phyloP scores from a whole-genome alignment of 2,888 invertebrate genomes.

The Dolichomitus sp. region DNA sequence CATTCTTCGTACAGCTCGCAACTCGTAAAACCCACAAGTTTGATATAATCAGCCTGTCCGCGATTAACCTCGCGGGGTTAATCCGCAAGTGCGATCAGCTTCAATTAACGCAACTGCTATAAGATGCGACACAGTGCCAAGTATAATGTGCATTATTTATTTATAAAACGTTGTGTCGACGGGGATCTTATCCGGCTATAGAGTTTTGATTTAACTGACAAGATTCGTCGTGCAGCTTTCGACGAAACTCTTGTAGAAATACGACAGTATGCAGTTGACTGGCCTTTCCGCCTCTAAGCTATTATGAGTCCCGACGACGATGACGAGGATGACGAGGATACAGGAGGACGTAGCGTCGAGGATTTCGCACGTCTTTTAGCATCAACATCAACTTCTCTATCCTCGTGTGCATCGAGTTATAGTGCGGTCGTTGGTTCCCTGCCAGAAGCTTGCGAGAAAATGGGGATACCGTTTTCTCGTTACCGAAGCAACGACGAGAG shows the following conservation, averaged over 20 bases:
- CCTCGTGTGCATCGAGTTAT: slow-evolving; percentile 22
- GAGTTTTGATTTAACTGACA: slow-evolving; percentile 34
- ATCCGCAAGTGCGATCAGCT: slow-evolving; percentile 50
- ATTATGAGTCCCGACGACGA: slow-evolving; percentile 27
- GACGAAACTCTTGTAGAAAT: neutral
- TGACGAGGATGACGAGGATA: slow-evolving; percentile 45
- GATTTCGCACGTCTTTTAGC: slow-evolving; percentile 41
- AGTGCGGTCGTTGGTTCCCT: neutral
- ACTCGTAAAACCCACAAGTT: slow-evolving; percentile 16
- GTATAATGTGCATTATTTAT: slow-evolving; percentile 36
- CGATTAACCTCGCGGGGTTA: slow-evolving; percentile 58
- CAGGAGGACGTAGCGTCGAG: slow-evolving; percentile 12
- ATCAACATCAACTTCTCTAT: neutral
- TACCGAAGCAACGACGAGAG: slow-evolving; percentile 19
- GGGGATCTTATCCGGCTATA: slow-evolving; percentile 9
- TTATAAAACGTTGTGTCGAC: neutral
- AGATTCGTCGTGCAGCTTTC: neutral
- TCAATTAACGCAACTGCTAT: slow-evolving; percentile 49
- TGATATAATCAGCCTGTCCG: slow-evolving; percentile 43
- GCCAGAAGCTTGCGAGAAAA: slow-evolving; percentile 40
- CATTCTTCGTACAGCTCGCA: neutral
- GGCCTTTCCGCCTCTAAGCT: slow-evolving; percentile 52
- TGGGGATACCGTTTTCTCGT: slow-evolving; percentile 42
- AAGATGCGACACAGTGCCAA: slow-evolving; percentile 25
- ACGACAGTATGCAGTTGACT: slow-evolving; percentile 34